phyloP scores from a whole-genome alignment of 2,113 vertebrate genomes.

The Rhinopomastus cyanomelas region DNA sequence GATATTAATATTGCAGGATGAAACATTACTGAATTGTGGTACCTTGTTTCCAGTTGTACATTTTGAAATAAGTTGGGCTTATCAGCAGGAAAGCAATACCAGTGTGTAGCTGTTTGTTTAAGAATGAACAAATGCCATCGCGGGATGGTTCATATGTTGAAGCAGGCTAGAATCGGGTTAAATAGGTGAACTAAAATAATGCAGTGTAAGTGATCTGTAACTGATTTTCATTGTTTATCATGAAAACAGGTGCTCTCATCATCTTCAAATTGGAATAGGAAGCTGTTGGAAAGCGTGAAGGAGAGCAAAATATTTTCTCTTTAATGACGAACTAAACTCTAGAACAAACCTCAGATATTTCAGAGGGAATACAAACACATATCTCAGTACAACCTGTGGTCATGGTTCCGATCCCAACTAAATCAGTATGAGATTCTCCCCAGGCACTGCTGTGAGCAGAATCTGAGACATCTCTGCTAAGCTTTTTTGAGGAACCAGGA shows the following conservation, averaged over 20 bases:
- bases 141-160: neutral
- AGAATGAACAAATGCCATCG: neutral
- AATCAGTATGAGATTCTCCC: neutral
- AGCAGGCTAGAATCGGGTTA: neutral
- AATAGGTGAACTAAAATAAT: slow-evolving; percentile 11
- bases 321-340: neutral
- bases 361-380: neutral
- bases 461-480: neutral
- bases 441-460: neutral
- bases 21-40: neutral
- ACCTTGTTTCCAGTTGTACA: neutral
- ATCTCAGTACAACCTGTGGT: neutral
- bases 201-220: neutral
- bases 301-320: neutral
- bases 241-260: neutral
- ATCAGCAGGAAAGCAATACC: neutral
- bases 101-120: neutral
- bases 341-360: slow-evolving; percentile 16
- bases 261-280: neutral
- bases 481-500: slow-evolving; percentile 3
- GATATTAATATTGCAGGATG: neutral
- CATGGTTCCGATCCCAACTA: neutral
- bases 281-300: neutral
- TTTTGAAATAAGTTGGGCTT: slow-evolving; percentile 4
- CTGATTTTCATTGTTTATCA: neutral